Percentiles rank a stretch among this genome's conserved stretches.
phyloP scores from a whole-genome alignment of 2,113 vertebrate genomes.

The Murina feae region DNA sequence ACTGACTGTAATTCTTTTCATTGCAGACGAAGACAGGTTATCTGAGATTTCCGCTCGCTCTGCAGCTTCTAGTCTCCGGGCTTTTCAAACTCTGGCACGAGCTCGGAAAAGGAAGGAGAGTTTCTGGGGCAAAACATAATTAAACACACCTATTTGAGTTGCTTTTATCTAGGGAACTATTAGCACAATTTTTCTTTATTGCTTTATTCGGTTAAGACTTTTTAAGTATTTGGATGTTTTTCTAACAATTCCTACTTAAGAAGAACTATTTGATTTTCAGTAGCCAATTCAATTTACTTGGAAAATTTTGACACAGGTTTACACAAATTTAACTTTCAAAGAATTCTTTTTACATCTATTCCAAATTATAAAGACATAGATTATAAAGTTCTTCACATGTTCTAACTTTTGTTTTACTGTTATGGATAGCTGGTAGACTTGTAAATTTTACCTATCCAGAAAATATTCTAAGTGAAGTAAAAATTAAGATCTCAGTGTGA shows the following conservation, averaged over 20 bases:
- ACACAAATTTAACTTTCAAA: constrained; percentile 27
- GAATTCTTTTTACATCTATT: not conserved
- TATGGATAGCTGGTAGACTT: not conserved
- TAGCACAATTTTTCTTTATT: constrained; percentile 19
- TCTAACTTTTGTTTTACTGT: not conserved
- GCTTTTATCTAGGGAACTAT: constrained; percentile 33
- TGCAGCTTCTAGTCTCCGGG: constrained; percentile 85
- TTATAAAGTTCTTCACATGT: not conserved
- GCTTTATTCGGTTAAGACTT: constrained; percentile 1
- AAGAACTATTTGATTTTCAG: constrained; percentile 12
- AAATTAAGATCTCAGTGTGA: constrained; percentile 13
- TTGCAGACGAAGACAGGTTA: constrained; percentile 84
- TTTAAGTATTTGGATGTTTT: constrained; percentile 22
- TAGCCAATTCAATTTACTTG: constrained; percentile 42
- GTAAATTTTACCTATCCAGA: not conserved
- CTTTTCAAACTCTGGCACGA: constrained; percentile 86
- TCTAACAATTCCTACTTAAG: not conserved
- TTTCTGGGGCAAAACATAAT: constrained; percentile 87
- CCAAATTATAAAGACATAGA: not conserved
- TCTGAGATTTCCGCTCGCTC: constrained; percentile 89
- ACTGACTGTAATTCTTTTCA: constrained; percentile 29
- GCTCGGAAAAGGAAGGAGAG: constrained; percentile 86
- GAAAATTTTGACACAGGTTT: constrained; percentile 5
- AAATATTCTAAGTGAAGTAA: constrained; percentile 36
- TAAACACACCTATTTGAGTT: not conserved